phyloP scores from a whole-genome alignment of 2,888 invertebrate species.

The Trissolcus brochymenae region DNA sequence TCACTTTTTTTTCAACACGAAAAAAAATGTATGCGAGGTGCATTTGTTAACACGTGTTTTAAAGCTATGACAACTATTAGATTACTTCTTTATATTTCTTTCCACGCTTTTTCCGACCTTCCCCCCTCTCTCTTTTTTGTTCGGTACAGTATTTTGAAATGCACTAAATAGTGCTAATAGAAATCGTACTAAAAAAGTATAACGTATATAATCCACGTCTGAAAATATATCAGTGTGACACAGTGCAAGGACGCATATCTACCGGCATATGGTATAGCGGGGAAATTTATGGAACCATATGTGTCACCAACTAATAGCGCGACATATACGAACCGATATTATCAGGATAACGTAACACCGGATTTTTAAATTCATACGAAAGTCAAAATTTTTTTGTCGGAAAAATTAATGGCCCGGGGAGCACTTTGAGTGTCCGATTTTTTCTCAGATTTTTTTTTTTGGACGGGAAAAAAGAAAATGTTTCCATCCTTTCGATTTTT shows the following conservation, averaged over 20 bases:
- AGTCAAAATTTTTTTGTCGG: conserved; percentile 17
- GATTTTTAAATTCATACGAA: conserved; percentile 11
- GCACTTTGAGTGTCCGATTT: too few relatives aligned
- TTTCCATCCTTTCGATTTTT: too few relatives aligned
- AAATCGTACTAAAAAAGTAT: conserved; percentile 9
- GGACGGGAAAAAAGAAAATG: too few relatives aligned
- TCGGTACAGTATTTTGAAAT: conserved; percentile 13
- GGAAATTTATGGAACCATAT: conserved; percentile 45
- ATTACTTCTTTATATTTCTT: too few relatives aligned
- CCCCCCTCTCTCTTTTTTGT: conserved; percentile 8
- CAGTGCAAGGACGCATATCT: conserved; percentile 43
- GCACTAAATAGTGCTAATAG: conserved; percentile 36
- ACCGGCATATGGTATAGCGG: conserved; percentile 38
- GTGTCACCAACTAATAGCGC: conserved; percentile 37
- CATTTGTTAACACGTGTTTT: background rate
- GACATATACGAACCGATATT: conserved; percentile 17
- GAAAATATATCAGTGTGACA: conserved; percentile 46
- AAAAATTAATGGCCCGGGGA: background rate
- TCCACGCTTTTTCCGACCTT: too few relatives aligned
- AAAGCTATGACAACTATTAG: conserved; percentile 1
- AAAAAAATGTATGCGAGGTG: too few relatives aligned
- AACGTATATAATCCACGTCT: conserved; percentile 19
- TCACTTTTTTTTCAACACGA: too few relatives aligned
- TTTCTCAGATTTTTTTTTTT: too few relatives aligned
- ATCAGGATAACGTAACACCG: conserved; percentile 29